These are phyloP conservation scores for Motacilla tschutschensis DNA, from an alignment of 2,113 vertebrate genomes.

Conservation along the genomic window DNA sequence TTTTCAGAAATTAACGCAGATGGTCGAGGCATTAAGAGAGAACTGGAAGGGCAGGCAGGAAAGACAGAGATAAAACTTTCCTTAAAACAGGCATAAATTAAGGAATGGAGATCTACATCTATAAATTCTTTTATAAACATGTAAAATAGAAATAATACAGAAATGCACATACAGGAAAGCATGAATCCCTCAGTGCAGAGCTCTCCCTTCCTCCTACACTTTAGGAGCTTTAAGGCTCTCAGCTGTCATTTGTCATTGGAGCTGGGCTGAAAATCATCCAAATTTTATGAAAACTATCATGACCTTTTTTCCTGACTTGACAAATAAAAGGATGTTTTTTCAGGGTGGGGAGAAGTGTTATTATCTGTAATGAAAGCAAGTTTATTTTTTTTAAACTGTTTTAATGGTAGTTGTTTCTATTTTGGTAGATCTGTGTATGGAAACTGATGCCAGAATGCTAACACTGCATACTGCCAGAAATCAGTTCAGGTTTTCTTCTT, in stretches of 20 bases:
- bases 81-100: neutral
- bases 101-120: neutral
- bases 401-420: slow-evolving; percentile 41
- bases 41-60: neutral
- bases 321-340: slow-evolving; percentile 47
- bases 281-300: slow-evolving; percentile 26
- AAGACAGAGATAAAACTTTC: neutral
- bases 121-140: slow-evolving; percentile 7
- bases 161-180: neutral
- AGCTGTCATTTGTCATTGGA: neutral
- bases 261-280: slow-evolving; percentile 19
- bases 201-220: neutral
- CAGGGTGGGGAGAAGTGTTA: slow-evolving; percentile 45
- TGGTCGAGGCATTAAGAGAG: neutral
- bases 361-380: slow-evolving; percentile 50
- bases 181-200: neutral
- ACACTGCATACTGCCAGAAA: slow-evolving; percentile 27
- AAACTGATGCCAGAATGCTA: slow-evolving; percentile 45
- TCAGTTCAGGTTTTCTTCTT: neutral
- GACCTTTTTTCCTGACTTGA: slow-evolving; percentile 48
- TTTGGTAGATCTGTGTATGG: slow-evolving; percentile 41
- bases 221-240: neutral
- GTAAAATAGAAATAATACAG: neutral
- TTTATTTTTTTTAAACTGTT: slow-evolving; percentile 27
- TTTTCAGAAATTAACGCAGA: neutral